Evolutionary conservation across 2,888 invertebrate species (phyloP).

Genomic region (Liposcelis brunnea): DNA sequence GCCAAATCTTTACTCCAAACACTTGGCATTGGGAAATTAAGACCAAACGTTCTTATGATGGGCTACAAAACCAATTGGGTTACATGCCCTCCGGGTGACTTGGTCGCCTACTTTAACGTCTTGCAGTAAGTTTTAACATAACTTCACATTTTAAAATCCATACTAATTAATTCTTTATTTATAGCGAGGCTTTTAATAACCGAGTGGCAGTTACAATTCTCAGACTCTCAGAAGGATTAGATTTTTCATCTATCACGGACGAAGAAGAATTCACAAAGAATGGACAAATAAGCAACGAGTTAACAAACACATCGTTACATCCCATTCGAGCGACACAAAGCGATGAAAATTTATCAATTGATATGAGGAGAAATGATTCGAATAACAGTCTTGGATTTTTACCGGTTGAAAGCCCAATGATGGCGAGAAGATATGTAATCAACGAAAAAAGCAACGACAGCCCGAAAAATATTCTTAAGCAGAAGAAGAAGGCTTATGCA

Average conservation of each 20-base stretch:
- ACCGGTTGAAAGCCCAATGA: constrained; percentile 11
- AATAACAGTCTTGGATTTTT: constrained; percentile 11
- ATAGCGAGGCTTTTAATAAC: constrained; percentile 78
- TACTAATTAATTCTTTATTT: constrained; percentile 21
- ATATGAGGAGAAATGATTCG: constrained; percentile 20
- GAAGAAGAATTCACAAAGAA: constrained; percentile 16
- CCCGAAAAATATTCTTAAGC: constrained; percentile 17
- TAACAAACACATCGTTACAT: background rate
- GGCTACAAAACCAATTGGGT: constrained; percentile 90
- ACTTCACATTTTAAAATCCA: background rate
- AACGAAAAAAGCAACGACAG: constrained; percentile 11
- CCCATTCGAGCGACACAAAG: background rate
- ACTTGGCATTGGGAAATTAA: constrained; percentile 77
- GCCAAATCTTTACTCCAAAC: constrained; percentile 72
- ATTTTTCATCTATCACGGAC: constrained; percentile 39
- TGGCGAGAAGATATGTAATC: constrained; percentile 7
- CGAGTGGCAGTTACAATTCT: constrained; percentile 81
- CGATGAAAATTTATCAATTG: constrained; percentile 20
- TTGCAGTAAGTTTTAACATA: constrained; percentile 56
- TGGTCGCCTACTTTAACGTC: constrained; percentile 82
- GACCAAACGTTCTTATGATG: constrained; percentile 86
- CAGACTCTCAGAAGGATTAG: constrained; percentile 69
- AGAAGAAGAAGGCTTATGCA: constrained; percentile 16
- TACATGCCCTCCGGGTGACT: constrained; percentile 48
- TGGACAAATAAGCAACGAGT: background rate